Percentiles rank a stretch among this genome's conserved stretches.
phyloP scores from a whole-genome alignment of 2,888 invertebrate genomes.

The Amiota mariae region DNA sequence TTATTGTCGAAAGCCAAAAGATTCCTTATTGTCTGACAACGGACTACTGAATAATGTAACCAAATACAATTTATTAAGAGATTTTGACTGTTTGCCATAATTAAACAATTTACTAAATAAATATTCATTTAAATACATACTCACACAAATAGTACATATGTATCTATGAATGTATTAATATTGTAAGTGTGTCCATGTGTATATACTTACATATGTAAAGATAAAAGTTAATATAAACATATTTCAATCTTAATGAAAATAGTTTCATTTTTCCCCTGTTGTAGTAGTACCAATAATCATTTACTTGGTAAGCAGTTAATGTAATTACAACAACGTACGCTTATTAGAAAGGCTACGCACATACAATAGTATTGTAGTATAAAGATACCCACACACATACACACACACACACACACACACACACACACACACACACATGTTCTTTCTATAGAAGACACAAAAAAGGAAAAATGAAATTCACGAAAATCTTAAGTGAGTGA shows the following conservation, averaged over 20 bases:
- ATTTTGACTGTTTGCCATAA: not conserved
- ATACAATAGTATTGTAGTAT: constrained; percentile 1
- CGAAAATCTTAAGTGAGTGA: too few relatives aligned
- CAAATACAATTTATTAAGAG: too few relatives aligned
- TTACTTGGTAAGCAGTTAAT: constrained; percentile 55
- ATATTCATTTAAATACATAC: too few relatives aligned
- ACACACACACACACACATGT: constrained; percentile 26
- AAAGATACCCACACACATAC: too few relatives aligned
- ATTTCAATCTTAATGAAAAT: constrained; percentile 68
- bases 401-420: constrained; percentile 26
- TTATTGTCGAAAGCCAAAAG: too few relatives aligned
- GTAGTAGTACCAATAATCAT: constrained; percentile 52
- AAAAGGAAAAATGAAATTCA: too few relatives aligned
- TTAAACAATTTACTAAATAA: constrained; percentile 21
- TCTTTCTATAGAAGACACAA: not conserved
- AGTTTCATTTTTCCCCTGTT: constrained; percentile 52
- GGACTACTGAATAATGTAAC: too few relatives aligned
- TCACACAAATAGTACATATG: not conserved
- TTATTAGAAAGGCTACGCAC: constrained; percentile 39
- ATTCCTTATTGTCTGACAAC: too few relatives aligned
- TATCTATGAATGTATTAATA: not conserved
- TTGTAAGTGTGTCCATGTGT: not conserved
- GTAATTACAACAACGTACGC: constrained; percentile 66
- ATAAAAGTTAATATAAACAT: constrained; percentile 45
- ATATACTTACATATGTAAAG: constrained; percentile 3